Evolutionary conservation across 2,113 vertebrate genomes (phyloP).

Genomic region (Polyodon spathula): DNA sequence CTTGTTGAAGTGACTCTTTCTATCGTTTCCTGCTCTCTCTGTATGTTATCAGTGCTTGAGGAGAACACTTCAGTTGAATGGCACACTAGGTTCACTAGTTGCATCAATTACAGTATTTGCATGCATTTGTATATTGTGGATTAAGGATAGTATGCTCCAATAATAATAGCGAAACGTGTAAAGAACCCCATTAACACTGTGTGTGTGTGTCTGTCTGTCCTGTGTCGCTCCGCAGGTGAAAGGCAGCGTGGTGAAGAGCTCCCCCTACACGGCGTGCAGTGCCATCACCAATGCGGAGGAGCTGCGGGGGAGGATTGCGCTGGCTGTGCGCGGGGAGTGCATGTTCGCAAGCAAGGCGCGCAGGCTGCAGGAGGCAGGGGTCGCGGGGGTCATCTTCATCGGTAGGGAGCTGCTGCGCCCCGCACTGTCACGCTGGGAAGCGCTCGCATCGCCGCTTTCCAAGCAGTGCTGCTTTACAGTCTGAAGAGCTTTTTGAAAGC

Average conservation of each 20-base stretch:
- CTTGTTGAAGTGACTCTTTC: not conserved
- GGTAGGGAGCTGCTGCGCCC: constrained; percentile 33
- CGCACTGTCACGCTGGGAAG: not conserved
- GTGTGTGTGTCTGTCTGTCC: no score
- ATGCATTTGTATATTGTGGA: no score
- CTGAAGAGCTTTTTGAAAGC: not conserved
- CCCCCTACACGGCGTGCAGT: constrained; percentile 57
- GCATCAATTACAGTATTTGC: no score
- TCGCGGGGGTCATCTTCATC: constrained; percentile 58
- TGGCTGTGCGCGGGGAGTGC: constrained; percentile 60
- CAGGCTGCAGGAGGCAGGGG: constrained; percentile 56
- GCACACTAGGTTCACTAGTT: no score
- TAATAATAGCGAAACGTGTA: no score
- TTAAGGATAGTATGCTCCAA: no score
- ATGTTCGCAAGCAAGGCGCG: constrained; percentile 67
- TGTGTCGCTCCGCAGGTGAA: constrained; percentile 45
- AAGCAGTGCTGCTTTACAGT: not conserved
- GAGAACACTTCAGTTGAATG: no score
- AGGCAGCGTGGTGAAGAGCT: constrained; percentile 49
- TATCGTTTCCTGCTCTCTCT: no score
- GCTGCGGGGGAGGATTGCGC: constrained; percentile 46
- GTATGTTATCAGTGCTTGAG: no score
- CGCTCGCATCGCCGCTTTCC: not conserved
- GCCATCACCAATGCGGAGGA: constrained; percentile 43
- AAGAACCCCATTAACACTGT: no score